These are phyloP conservation scores for Uloborus diversus DNA, from an alignment of 1,140 invertebrate genomes.

Conservation along the genomic window DNA sequence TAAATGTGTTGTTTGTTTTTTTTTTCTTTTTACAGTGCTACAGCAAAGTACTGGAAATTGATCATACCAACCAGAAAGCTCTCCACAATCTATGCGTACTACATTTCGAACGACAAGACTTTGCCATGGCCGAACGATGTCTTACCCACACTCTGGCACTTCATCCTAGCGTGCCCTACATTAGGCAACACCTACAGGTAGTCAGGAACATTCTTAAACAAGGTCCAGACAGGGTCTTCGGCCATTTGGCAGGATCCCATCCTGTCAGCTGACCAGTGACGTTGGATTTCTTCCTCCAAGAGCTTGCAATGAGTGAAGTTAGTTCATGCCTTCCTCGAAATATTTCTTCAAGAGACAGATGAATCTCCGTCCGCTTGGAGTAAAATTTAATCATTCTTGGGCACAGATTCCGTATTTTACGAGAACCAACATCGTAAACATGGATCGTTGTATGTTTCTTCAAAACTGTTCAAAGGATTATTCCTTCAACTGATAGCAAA, in stretches of 20 bases:
- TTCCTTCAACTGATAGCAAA: too few relatives aligned
- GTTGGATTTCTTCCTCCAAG: neutral
- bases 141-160: conserved; percentile 46
- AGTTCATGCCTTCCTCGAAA: conserved; percentile 32
- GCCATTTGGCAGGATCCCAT: conserved; percentile 22
- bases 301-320: conserved; percentile 31
- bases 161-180: conserved; percentile 55
- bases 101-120: conserved; percentile 66
- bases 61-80: conserved; percentile 92
- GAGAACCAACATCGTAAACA: too few relatives aligned
- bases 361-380: conserved; percentile 35
- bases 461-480: too few relatives aligned
- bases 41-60: conserved; percentile 82
- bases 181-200: conserved; percentile 57
- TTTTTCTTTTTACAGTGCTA: conserved; percentile 78
- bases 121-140: conserved; percentile 55
- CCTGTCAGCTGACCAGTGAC: conserved; percentile 43
- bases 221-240: conserved; percentile 22
- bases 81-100: conserved; percentile 96
- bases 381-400: conserved; percentile 4
- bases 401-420: too few relatives aligned
- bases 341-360: conserved; percentile 22
- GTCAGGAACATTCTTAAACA: conserved; percentile 46
- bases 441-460: neutral
- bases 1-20: too few relatives aligned